phyloP scores from a whole-genome alignment of 2,888 invertebrate species.

The Cheilosia vernalis region DNA sequence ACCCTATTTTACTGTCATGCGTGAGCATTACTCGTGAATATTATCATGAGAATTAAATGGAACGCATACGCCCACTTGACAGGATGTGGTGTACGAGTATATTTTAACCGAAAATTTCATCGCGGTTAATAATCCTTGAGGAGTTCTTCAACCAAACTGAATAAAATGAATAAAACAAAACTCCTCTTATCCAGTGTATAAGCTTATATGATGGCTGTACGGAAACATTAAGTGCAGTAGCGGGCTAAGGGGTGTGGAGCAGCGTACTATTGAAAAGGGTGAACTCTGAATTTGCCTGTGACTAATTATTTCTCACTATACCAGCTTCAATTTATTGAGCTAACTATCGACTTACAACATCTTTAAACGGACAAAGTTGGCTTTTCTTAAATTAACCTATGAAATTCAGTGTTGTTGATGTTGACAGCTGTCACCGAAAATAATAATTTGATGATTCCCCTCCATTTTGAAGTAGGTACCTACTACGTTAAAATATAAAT shows the following conservation, averaged over 20 bases:
- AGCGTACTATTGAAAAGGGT: too few relatives aligned
- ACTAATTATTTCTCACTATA: too few relatives aligned
- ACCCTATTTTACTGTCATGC: conserved; percentile 74
- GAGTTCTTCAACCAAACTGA: conserved; percentile 36
- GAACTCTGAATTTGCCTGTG: too few relatives aligned
- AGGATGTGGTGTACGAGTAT: conserved; percentile 35
- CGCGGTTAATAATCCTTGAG: conserved; percentile 69
- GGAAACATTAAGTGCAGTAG: not conserved
- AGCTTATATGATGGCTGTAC: not conserved
- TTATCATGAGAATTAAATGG: conserved; percentile 59
- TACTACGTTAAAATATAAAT: too few relatives aligned
- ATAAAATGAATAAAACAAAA: conserved; percentile 22
- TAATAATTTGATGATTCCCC: too few relatives aligned
- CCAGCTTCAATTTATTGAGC: too few relatives aligned
- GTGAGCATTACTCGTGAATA: conserved; percentile 65
- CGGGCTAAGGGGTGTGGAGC: not conserved
- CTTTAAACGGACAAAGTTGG: too few relatives aligned
- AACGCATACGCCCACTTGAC: conserved; percentile 73
- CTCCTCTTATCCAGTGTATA: conserved; percentile 3
- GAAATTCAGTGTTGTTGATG: too few relatives aligned
- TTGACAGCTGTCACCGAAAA: too few relatives aligned
- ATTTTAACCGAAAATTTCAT: conserved; percentile 72
- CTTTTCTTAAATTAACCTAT: too few relatives aligned
- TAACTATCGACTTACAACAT: too few relatives aligned
- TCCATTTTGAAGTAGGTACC: too few relatives aligned